A percentile compares a stretch with the other conserved stretches of the same genome.
Evolutionary conservation across 1,140 invertebrate species (phyloP).

Genomic region (Neodiprion lecontei): DNA sequence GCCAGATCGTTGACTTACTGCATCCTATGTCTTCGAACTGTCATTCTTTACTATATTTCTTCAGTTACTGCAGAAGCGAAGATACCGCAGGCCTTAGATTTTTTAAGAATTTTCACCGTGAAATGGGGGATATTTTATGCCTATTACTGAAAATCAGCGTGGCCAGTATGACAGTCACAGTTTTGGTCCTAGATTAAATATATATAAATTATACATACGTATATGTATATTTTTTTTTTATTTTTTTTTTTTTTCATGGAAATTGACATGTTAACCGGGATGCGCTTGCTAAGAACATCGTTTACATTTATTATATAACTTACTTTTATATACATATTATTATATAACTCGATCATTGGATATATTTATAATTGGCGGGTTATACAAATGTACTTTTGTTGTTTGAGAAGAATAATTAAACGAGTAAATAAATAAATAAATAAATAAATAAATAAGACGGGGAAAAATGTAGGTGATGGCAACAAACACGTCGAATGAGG

Average conservation of each 20-base stretch:
- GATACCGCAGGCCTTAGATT: not conserved
- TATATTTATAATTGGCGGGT: not conserved
- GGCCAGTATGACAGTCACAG: too few species aligned
- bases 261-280: slow-evolving; percentile 2
- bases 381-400: not conserved
- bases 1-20: too few species aligned
- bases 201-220: too few species aligned
- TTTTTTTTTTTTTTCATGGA: not conserved
- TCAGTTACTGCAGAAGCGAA: too few species aligned
- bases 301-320: not conserved
- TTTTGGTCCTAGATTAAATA: too few species aligned
- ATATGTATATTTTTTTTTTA: not conserved
- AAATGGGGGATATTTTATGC: not conserved
- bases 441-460: not conserved
- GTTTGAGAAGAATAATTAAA: not conserved
- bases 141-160: not conserved
- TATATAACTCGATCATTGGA: not conserved
- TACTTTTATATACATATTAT: not conserved
- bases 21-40: too few species aligned
- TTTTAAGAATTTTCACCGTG: not conserved
- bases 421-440: not conserved
- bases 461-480: too few species aligned
- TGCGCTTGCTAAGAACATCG: not conserved
- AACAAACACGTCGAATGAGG: too few species aligned
- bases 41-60: too few species aligned